Base-by-base conservation (phyloP, 2,113 vertebrate species). In the Cacatua alba region DNA sequence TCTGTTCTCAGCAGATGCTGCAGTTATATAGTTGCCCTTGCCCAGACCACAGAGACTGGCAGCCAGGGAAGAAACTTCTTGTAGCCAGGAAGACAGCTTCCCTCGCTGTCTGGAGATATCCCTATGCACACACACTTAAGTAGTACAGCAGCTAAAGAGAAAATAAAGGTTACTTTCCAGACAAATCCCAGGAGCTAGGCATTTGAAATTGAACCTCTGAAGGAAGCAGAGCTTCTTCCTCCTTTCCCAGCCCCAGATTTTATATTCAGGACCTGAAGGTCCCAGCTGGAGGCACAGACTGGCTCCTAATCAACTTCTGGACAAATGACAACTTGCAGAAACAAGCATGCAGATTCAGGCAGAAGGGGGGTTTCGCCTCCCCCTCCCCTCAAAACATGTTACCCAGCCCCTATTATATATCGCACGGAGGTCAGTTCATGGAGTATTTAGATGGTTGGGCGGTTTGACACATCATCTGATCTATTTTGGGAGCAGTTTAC, bases 401-500 rank as follows among this genome's bases (percentile, higher is more conserved):
- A 37, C 77, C 88, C 94, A 94, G 92, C 83, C 93, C 95, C 77
- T 84, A 87, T 94, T 95, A 89, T 82, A 89, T 92, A 80, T 92
- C 81, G 29, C 88, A 59, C 1, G 51, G 94, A 95, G 95, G 92
- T 95, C 97, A 97, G 91, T 82, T 78, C 31, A 2, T 83, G 87
- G 78, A 97, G 91, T 78, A 41, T 95, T 94, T 48, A 85, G 96
- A 97, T 95, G 91, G 96, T 57, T 95, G 96, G 86, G 93, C 64
- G 4, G 92, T 94, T 95, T 96, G 95, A 96, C 97, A 97, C 96
- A 94, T 97, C 96, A 95, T 92, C 96, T 93, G 91, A 46, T 85
- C 96, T 97, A 97, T 97, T 97, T 94, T 93, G 82, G 95, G 97
- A 97, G 95, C 91, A 94, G 96, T 97, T 97, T 96, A 97, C 76